Evolutionary conservation across 2,888 invertebrate genomes (phyloP).

Genomic region (Xestia sexstrigata): DNA sequence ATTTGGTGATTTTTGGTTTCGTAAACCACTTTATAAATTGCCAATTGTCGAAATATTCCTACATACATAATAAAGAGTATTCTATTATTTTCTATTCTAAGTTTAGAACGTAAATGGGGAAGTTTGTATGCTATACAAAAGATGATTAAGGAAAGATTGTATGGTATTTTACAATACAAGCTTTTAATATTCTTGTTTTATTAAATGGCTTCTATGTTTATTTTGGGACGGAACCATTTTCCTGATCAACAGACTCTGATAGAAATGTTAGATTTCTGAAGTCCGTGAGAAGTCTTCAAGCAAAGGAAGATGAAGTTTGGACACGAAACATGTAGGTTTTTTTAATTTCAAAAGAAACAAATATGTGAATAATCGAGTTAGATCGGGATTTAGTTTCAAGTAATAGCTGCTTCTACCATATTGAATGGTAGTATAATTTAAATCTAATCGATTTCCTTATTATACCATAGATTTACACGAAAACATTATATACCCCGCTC

Average conservation of each 20-base stretch:
- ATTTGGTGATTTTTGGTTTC: conserved; percentile 5
- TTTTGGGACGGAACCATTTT: background rate
- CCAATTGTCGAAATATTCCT: background rate
- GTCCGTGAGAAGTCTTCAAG: background rate
- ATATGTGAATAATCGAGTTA: no score
- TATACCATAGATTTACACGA: background rate
- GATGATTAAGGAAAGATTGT: background rate
- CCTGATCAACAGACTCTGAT: background rate
- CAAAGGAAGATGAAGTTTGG: background rate
- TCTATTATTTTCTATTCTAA: no score
- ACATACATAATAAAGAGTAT: no score
- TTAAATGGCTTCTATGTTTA: background rate
- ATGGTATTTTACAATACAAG: background rate
- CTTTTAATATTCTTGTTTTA: background rate
- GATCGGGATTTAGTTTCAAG: no score
- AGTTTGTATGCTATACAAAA: background rate
- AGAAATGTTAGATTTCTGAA: background rate
- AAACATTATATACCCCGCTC: background rate
- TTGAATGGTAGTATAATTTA: no score
- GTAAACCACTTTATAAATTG: background rate
- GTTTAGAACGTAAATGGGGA: conserved; percentile 1
- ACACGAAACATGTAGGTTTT: no score
- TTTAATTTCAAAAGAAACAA: background rate
- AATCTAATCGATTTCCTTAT: background rate
- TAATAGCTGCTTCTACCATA: no score